phyloP scores from a whole-genome alignment of 2,797 vertebrate species.

The Podargus strigoides region DNA sequence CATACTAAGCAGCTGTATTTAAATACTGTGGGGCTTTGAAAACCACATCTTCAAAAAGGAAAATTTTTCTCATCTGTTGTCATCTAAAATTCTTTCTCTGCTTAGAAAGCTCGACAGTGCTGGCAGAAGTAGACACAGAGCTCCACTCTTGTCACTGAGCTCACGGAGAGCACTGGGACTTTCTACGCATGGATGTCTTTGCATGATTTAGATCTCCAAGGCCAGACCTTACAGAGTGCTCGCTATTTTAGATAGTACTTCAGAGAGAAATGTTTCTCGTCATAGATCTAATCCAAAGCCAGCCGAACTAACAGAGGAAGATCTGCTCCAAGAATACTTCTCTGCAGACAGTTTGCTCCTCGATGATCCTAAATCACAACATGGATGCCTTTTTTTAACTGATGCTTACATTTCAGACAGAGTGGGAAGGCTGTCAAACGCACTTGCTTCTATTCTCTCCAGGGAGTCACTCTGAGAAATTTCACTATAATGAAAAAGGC shows the following conservation, averaged over 20 bases:
- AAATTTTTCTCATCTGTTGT: conserved; percentile 12
- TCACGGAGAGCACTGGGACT: background rate
- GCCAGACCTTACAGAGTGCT: background rate
- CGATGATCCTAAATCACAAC: background rate
- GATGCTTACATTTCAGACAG: conserved; percentile 87
- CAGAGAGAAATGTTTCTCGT: conserved; percentile 46
- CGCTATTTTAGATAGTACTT: conserved; percentile 8
- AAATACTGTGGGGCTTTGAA: conserved; percentile 15
- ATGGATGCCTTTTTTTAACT: background rate
- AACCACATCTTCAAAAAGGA: background rate
- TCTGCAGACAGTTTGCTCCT: background rate
- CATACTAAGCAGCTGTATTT: conserved; percentile 41
- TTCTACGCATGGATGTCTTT: background rate
- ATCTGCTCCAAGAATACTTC: background rate
- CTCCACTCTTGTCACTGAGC: background rate
- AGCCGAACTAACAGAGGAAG: background rate
- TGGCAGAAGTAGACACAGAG: background rate
- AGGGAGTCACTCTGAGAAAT: conserved; percentile 84
- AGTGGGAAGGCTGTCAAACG: conserved; percentile 83
- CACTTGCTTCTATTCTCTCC: conserved; percentile 81
- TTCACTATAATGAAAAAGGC: conserved; percentile 72
- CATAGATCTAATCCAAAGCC: conserved; percentile 27
- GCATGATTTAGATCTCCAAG: background rate
- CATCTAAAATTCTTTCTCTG: background rate
- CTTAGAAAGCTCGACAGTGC: background rate